Conservation (phyloP, 2,113 vertebrate species). For the Chloebia gouldiae region DNA sequence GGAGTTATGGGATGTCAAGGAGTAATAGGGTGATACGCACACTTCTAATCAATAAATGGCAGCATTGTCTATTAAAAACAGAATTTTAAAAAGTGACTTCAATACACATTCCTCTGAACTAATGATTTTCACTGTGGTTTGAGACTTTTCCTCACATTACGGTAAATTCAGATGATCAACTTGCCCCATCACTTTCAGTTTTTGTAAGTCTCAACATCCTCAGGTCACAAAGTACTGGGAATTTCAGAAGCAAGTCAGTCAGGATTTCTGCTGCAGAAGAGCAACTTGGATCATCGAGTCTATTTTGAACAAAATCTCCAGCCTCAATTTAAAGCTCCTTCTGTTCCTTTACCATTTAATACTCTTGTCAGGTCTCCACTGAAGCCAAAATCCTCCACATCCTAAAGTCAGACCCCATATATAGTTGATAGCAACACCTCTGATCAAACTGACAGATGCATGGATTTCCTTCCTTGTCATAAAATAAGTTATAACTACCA, state of each 20-base stretch:
- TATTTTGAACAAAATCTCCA: neutral
- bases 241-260: neutral
- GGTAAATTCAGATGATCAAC: neutral
- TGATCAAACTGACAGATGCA: neutral
- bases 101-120: neutral
- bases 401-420: neutral
- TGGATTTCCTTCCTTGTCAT: neutral
- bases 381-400: neutral
- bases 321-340: neutral
- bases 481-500: neutral
- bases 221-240: neutral
- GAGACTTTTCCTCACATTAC: neutral
- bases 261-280: neutral
- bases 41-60: neutral
- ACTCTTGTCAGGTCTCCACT: neutral
- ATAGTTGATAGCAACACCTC: neutral
- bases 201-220: neutral
- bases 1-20: neutral
- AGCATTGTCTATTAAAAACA: neutral
- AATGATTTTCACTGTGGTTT: neutral
- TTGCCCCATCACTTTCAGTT: neutral
- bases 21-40: neutral
- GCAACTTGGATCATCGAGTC: neutral
- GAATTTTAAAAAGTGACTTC: neutral
- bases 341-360: neutral